Percentiles rank a stretch among this genome's conserved stretches.
Conservation (phyloP, 2,888 invertebrate genomes). For the Poecilobothrus nobilitatus region DNA sequence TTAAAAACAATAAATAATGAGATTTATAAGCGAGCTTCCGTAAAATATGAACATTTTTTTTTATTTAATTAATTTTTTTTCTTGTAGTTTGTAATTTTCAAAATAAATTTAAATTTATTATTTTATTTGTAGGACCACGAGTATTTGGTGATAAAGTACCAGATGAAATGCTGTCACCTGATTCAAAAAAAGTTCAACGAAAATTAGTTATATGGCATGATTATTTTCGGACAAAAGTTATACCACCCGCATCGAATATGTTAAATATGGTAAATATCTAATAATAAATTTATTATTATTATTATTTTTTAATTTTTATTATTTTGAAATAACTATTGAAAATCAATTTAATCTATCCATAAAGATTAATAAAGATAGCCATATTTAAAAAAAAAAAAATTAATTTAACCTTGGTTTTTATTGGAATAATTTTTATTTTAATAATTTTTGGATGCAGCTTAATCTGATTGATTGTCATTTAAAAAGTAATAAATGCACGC, state of each 20-base stretch:
- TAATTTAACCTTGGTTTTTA: background rate
- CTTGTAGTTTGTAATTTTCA: background rate
- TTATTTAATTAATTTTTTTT: constrained; percentile 4
- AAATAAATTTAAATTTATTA: background rate
- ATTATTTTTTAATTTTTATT: background rate
- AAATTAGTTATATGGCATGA: constrained; percentile 71
- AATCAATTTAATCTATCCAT: background rate
- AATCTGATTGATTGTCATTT: too few species aligned
- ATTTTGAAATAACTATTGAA: background rate
- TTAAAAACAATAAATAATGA: background rate
- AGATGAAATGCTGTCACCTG: constrained; percentile 49
- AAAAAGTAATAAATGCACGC: too few species aligned
- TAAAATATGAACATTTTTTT: background rate
- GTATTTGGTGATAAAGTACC: constrained; percentile 52
- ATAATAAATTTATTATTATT: background rate
- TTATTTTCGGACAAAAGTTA: constrained; percentile 64
- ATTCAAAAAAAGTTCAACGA: constrained; percentile 52
- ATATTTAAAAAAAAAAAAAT: background rate
- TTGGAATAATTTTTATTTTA: too few species aligned
- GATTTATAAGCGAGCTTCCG: background rate
- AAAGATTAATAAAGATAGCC: background rate
- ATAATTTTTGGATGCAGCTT: too few species aligned
- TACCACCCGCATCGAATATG: constrained; percentile 72
- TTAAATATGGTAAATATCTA: constrained; percentile 57
- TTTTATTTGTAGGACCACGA: constrained; percentile 46